phyloP scores from a whole-genome alignment of 2,113 vertebrate genomes.

The Rattus norvegicus region GRCr8 NC_086031.1:84009001-84009500 shows the following conservation, averaged over 20 bases:
- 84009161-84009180: neutral
- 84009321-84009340: constrained; percentile 20
- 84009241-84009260: neutral
- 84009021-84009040: neutral
- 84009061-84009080: neutral
- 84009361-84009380: constrained; percentile 18
- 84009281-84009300: neutral
- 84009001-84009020: neutral
- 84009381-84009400: neutral
- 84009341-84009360: neutral
- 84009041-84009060: neutral
- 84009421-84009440: neutral
- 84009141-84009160: neutral
- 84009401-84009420: neutral
- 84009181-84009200: neutral
- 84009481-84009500: neutral
- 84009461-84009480: neutral
- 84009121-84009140: neutral
- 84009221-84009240: neutral
- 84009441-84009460: constrained; percentile 39
- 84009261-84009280: neutral
- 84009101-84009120: neutral
- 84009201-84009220: neutral
- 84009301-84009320: constrained; percentile 47
- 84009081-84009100: too few relatives aligned